Percentiles rank a stretch among this genome's conserved stretches.
phyloP scores from a whole-genome alignment of 2,888 invertebrate genomes.

The Pyrgus malvae region DNA sequence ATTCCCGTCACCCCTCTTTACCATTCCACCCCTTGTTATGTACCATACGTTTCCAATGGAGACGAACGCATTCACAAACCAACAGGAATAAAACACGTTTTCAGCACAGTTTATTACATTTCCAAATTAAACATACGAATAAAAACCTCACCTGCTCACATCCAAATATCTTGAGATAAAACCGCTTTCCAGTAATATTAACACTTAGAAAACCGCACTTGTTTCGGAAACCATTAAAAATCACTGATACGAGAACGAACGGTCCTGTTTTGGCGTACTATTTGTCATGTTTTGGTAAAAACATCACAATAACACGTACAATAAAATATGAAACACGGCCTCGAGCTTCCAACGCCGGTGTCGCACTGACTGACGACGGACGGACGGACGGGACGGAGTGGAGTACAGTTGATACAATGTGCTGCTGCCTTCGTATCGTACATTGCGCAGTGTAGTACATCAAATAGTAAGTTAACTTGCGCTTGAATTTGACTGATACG shows the following conservation, averaged over 20 bases:
- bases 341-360: slow-evolving; percentile 39
- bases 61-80: too few relatives aligned
- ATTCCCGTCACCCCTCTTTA: too few relatives aligned
- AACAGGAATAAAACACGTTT: background rate
- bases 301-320: slow-evolving; percentile 62
- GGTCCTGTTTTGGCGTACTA: slow-evolving; percentile 43
- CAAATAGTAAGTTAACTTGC: too few relatives aligned
- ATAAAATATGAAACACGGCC: slow-evolving; percentile 45
- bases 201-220: slow-evolving; percentile 9
- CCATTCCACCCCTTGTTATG: too few relatives aligned
- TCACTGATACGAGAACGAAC: slow-evolving; percentile 51
- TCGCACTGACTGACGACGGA: slow-evolving; percentile 50
- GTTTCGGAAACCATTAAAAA: slow-evolving; percentile 37
- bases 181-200: background rate
- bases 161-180: slow-evolving; percentile 4
- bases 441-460: too few relatives aligned
- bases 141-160: slow-evolving; percentile 11
- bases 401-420: background rate
- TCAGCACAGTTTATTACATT: background rate
- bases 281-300: slow-evolving; percentile 60
- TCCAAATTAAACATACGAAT: background rate
- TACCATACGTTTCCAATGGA: too few relatives aligned
- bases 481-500: too few relatives aligned
- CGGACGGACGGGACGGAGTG: background rate
- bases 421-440: background rate